phyloP scores from a whole-genome alignment of 92 coral and sea anemone genomes.

The Zoanthus solanderi region DNA sequence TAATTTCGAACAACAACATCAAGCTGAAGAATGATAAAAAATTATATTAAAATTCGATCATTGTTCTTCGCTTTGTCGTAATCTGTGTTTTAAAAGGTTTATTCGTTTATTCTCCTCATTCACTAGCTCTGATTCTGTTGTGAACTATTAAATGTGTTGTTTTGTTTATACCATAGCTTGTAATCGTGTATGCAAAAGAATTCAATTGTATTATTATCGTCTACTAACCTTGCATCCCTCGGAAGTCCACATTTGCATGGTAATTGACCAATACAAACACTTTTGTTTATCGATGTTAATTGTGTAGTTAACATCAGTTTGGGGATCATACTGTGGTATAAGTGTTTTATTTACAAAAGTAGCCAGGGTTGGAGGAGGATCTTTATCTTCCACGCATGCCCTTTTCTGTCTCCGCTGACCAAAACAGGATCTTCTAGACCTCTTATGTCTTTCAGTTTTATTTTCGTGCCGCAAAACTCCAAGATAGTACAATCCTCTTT shows the following conservation, averaged over 20 bases:
- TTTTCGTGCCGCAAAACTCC: neutral
- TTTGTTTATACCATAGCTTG: too few species aligned
- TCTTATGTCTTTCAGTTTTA: neutral
- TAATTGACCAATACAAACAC: conserved; percentile 18
- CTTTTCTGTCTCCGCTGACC: conserved; percentile 25
- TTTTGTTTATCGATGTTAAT: conserved; percentile 10
- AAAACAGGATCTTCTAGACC: conserved; percentile 26
- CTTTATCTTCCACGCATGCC: conserved; percentile 41
- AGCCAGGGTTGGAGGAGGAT: conserved; percentile 11
- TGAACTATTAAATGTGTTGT: too few species aligned
- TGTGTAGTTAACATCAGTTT: conserved; percentile 11
- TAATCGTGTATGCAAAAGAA: too few species aligned
- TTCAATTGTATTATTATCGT: too few species aligned
- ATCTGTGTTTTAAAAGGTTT: too few species aligned
- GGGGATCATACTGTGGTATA: conserved; percentile 27
- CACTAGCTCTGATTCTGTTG: too few species aligned
- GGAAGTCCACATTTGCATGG: conserved; percentile 19
- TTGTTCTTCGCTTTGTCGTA: too few species aligned
- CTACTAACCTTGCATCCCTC: conserved; percentile 23
- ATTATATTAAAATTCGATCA: too few species aligned
- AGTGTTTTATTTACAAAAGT: neutral
- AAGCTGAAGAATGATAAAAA: too few species aligned
- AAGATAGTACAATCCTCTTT: conserved; percentile 9
- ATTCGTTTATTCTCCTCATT: too few species aligned
- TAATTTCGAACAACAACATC: too few species aligned